Base-by-base conservation (phyloP, 2,888 invertebrate species). In the Acleris emargana region DNA sequence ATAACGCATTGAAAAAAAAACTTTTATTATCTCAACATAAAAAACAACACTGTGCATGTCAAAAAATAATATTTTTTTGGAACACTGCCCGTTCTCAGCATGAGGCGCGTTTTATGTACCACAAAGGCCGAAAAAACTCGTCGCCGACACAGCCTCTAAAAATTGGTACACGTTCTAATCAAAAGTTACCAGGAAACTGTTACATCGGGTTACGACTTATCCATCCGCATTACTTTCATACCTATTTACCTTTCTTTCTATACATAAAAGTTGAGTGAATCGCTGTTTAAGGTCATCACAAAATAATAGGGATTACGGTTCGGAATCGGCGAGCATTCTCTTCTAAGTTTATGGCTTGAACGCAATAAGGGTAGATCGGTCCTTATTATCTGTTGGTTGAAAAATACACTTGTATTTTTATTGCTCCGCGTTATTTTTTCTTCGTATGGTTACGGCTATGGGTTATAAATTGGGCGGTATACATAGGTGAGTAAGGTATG, bases 131-230 rank as follows among this genome's bases (percentile, higher is more conserved):
- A 51, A 50, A 62, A 57, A 32, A 47, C 52, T 45, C 55, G n/a
- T 54, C 49, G 13, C 49, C 32, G 32, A 32, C 32, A 32, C 50
- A 25, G 61, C 32, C 50, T 55, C 57, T 53, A 18, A 66, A 45
- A 66, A 61, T 61, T 66, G 66, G 60, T 51, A 61, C 66, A 66
- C 47, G 51, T 43, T 47, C 60, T 60, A 57, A 66, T 66, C 66
- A 66, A 66, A 66, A 66, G 55, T 66, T 66, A 55, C 60, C 54
- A 43, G 47, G 20, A 51, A 64, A 60, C 43, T 43, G 55, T 20
- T 43, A 66, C 61, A 61, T 51, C 55, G 45, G 55, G 66, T 66
- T 66, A 66, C 57, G 57, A 66, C 60, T 57, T 66, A 66, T 66
- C 57, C 45, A 55, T 45, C 20, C 43, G 60, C 22, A 66, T 60